Evolutionary conservation across 2,797 vertebrate genomes (phyloP).

Genomic region (Crenuchus spilurus): DNA sequence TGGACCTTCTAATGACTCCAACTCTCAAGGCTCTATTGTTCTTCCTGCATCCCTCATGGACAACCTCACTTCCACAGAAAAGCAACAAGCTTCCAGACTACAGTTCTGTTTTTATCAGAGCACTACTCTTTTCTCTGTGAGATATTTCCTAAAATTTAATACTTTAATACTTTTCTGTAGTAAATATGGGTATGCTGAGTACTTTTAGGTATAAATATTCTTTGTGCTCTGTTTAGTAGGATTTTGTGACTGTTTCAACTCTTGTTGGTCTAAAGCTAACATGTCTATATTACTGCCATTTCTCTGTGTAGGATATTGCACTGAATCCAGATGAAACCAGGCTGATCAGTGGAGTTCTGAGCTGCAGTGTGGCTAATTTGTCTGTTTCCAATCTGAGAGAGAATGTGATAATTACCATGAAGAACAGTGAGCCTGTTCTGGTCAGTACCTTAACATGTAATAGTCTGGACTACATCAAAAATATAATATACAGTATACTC

Average conservation of each 20-base stretch:
- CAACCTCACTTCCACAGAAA: conserved; percentile 70
- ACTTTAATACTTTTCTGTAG: too few species aligned
- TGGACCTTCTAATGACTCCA: conserved; percentile 48
- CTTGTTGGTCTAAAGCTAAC: background rate
- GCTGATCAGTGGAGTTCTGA: conserved; percentile 88
- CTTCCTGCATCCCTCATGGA: conserved; percentile 82
- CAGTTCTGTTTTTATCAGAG: conserved; percentile 94
- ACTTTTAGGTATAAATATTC: too few species aligned
- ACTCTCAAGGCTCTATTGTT: conserved; percentile 78
- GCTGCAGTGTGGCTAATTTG: conserved; percentile 87
- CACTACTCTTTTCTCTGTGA: conserved; percentile 86
- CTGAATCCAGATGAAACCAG: conserved; percentile 47
- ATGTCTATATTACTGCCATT: background rate
- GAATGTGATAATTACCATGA: conserved; percentile 81
- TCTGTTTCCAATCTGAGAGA: conserved; percentile 79
- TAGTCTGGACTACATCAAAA: too few species aligned
- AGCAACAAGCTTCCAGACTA: conserved; percentile 81
- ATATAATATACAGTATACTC: too few species aligned
- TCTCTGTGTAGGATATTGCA: conserved; percentile 64
- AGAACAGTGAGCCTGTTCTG: conserved; percentile 70
- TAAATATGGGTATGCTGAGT: too few species aligned
- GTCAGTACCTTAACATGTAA: too few species aligned
- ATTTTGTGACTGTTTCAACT: too few species aligned
- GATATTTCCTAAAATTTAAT: too few species aligned
- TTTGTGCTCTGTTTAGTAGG: too few species aligned